Evolutionary conservation across 2,113 vertebrate species (phyloP).

Genomic region (Gymnogyps californianus): DNA sequence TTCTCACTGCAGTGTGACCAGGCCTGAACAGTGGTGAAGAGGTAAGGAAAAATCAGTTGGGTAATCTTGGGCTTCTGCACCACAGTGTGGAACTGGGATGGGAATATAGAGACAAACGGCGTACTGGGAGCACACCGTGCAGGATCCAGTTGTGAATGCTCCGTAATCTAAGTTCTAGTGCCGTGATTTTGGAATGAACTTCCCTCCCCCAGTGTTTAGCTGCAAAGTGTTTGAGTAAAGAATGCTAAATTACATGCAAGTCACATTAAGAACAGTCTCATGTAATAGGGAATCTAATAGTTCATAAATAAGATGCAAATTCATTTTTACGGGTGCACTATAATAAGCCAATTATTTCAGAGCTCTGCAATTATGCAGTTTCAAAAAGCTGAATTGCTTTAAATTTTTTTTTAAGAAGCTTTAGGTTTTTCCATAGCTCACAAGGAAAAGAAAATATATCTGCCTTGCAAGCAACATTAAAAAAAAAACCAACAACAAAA

Average conservation of each 20-base stretch:
- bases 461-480: neutral
- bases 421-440: constrained; percentile 46
- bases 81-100: neutral
- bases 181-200: neutral
- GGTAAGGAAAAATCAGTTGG: neutral
- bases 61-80: neutral
- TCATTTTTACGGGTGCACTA: constrained; percentile 68
- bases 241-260: constrained; percentile 69
- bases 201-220: neutral
- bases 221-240: constrained; percentile 59
- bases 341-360: constrained; percentile 79
- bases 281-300: constrained; percentile 67
- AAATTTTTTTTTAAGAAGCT: constrained; percentile 15
- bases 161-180: neutral
- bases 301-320: constrained; percentile 77
- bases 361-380: constrained; percentile 68
- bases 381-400: constrained; percentile 65
- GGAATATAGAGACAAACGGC: neutral
- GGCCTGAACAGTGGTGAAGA: neutral
- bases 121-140: rapidly evolving
- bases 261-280: constrained; percentile 69
- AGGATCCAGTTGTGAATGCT: neutral
- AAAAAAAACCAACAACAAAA: neutral
- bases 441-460: constrained; percentile 2
- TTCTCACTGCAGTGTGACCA: neutral